These are phyloP conservation scores for Boulengeromyrus knoepffleri DNA, from an alignment of 2,113 vertebrate genomes.

Conservation along the genomic window DNA sequence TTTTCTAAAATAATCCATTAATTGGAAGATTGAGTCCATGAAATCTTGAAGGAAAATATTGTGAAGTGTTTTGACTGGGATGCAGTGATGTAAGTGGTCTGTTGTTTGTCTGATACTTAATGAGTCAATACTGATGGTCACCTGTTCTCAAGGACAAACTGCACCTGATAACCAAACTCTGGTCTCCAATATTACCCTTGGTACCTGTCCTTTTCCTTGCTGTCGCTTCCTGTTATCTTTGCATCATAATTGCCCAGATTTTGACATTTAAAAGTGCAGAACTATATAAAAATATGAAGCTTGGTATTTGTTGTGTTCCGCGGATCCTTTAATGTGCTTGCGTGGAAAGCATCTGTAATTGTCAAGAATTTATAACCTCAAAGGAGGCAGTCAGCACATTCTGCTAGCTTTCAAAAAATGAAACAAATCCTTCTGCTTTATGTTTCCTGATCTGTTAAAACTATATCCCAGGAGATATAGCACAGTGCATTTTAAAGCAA, in stretches of 20 bases:
- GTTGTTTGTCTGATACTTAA: not conserved
- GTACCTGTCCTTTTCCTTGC: not conserved
- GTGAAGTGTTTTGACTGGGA: not conserved
- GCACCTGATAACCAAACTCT: not conserved
- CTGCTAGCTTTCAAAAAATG: not conserved
- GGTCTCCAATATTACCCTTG: not conserved
- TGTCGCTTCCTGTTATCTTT: not conserved
- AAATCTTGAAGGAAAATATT: not conserved
- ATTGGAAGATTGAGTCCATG: not conserved
- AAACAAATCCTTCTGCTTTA: not conserved
- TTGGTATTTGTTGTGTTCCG: not conserved
- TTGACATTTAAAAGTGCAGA: not conserved
- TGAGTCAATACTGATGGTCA: not conserved
- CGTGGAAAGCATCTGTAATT: not conserved
- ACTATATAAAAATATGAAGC: not conserved
- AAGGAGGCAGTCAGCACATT: not conserved
- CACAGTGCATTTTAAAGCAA: not conserved
- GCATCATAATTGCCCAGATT: not conserved
- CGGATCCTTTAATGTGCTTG: not conserved
- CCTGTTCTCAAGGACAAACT: not conserved
- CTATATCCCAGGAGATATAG: not conserved
- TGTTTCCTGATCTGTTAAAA: not conserved
- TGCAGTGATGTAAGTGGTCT: not conserved
- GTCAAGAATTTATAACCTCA: not conserved
- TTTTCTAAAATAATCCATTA: not conserved